Evolutionary conservation across 2,797 vertebrate genomes (phyloP).

Genomic region (Sphenodon punctatus): DNA sequence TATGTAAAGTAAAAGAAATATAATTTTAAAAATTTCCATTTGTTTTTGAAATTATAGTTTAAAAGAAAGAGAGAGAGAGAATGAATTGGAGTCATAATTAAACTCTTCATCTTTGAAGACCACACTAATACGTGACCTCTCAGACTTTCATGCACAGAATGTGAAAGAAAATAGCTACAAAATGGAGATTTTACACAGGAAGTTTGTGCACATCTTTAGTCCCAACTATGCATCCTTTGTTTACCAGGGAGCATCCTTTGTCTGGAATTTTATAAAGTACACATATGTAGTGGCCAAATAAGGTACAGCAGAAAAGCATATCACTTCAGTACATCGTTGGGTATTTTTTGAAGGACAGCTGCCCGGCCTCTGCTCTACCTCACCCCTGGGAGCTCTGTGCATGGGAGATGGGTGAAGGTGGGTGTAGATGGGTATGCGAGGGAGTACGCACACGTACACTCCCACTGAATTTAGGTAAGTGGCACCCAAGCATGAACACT

Average conservation of each 20-base stretch:
- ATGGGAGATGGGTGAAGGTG: too few species aligned
- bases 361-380: too few species aligned
- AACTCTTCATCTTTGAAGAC: neutral
- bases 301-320: neutral
- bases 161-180: too few species aligned
- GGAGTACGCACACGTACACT: too few species aligned
- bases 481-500: too few species aligned
- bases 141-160: too few species aligned
- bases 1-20: neutral
- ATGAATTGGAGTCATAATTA: neutral
- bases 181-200: too few species aligned
- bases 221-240: neutral
- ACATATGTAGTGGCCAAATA: neutral
- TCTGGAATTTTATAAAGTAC: neutral
- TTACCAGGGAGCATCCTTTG: neutral
- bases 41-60: neutral
- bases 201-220: conserved; percentile 8
- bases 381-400: too few species aligned
- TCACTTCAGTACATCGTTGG: too few species aligned
- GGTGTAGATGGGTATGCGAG: too few species aligned
- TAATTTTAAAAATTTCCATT: accelerated
- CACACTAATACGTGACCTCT: neutral
- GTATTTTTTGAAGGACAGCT: too few species aligned
- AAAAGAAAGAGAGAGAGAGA: accelerated
- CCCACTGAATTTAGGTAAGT: too few species aligned